Percentiles rank a stretch among this genome's conserved stretches.
Conservation (phyloP, 30 jellyfish, hydroid and myxozoan species). For the Cassiopea xamachana region DNA sequence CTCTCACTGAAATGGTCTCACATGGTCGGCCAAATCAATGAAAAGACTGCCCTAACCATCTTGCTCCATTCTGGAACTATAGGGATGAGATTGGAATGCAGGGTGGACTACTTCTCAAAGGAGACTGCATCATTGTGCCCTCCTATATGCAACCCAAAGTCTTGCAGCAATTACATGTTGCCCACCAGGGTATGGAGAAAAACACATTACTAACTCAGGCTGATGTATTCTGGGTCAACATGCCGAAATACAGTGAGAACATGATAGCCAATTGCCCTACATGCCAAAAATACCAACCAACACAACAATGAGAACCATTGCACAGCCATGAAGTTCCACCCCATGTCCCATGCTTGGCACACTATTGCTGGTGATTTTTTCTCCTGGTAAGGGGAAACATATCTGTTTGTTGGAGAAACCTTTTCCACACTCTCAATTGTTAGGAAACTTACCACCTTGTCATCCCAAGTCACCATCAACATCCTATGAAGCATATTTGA, state of each 20-base stretch:
- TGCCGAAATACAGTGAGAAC: conserved; percentile 23
- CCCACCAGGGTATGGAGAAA: conserved; percentile 52
- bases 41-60: conserved; percentile 38
- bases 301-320: conserved; percentile 19
- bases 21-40: conserved; percentile 24
- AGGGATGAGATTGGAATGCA: conserved; percentile 46
- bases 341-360: conserved; percentile 25
- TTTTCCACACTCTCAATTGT: conserved; percentile 1
- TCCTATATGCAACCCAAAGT: background rate
- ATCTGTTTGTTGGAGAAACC: conserved; percentile 16
- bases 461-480: conserved; percentile 24
- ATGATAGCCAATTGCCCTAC: conserved; percentile 25
- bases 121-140: conserved; percentile 31
- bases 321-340: conserved; percentile 23
- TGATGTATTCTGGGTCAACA: conserved; percentile 58
- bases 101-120: conserved; percentile 32
- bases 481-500: conserved; percentile 27
- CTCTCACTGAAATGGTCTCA: conserved; percentile 23
- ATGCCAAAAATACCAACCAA: conserved; percentile 28
- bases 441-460: conserved; percentile 16
- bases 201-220: conserved; percentile 46
- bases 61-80: conserved; percentile 30
- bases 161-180: conserved; percentile 55
- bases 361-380: conserved; percentile 21
- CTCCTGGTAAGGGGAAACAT: conserved; percentile 2